Evolutionary conservation across 2,797 vertebrate species (phyloP).

Genomic region (Luscinia megarhynchos): DNA sequence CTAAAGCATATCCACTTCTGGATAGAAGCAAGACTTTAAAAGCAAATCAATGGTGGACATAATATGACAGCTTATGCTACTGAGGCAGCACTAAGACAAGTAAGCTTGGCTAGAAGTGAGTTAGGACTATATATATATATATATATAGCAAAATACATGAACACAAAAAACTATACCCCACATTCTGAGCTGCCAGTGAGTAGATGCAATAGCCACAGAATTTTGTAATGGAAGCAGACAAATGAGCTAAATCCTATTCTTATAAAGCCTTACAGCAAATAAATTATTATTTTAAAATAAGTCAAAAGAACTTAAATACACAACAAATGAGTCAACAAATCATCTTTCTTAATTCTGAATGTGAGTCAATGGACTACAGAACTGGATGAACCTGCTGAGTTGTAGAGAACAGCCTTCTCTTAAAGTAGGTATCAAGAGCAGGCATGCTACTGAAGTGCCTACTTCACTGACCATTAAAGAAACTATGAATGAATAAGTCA

Average conservation of each 20-base stretch:
- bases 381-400: not conserved
- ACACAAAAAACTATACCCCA: not conserved
- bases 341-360: not conserved
- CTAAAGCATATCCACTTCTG: not conserved
- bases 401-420: not conserved
- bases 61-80: not conserved
- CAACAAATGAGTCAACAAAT: not conserved
- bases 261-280: not conserved
- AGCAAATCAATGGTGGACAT: not conserved
- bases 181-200: not conserved
- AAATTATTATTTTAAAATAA: not conserved
- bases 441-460: not conserved
- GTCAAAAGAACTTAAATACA: not conserved
- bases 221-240: not conserved
- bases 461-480: not conserved
- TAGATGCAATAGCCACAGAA: not conserved
- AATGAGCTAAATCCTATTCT: not conserved
- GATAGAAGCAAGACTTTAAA: not conserved
- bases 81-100: not conserved
- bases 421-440: not conserved
- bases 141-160: not conserved
- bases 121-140: not conserved
- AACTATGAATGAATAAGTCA: not conserved
- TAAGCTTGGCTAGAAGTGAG: not conserved
- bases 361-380: not conserved